These are phyloP conservation scores for Nematopogon swammerdamellus DNA, from an alignment of 2,888 invertebrate genomes.

Conservation along the genomic window DNA sequence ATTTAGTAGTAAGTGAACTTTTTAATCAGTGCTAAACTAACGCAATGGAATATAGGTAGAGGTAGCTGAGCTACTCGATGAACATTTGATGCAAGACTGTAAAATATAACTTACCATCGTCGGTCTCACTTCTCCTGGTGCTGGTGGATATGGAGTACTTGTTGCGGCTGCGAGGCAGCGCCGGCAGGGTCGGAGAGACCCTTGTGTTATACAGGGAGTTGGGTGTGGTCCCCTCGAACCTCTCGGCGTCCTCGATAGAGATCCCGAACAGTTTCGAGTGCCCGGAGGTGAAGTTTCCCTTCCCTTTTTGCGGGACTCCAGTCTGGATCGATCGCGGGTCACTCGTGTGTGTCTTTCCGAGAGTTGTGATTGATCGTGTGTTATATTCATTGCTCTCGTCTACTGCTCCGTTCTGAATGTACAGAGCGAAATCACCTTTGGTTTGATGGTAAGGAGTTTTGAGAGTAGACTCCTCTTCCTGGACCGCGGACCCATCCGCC, in stretches of 20 bases:
- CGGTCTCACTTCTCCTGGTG: slow-evolving; percentile 25
- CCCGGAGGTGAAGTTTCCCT: slow-evolving; percentile 54
- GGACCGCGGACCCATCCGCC: too few relatives aligned
- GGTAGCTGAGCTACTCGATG: too few relatives aligned
- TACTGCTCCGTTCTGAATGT: background rate
- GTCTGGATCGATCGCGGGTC: too few relatives aligned
- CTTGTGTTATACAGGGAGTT: slow-evolving; percentile 46
- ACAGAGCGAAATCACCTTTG: background rate
- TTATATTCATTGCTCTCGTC: too few relatives aligned
- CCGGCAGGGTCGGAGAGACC: slow-evolving; percentile 63
- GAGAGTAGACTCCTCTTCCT: slow-evolving; percentile 25
- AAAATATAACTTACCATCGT: slow-evolving; percentile 30
- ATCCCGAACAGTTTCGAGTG: slow-evolving; percentile 62
- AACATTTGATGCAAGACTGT: too few relatives aligned
- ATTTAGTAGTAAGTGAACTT: too few relatives aligned
- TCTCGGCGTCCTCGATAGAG: slow-evolving; percentile 59
- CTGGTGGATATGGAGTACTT: slow-evolving; percentile 32
- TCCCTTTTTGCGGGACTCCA: slow-evolving; percentile 2
- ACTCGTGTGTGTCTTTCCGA: too few relatives aligned
- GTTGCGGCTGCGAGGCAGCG: slow-evolving; percentile 40
- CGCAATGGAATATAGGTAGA: too few relatives aligned
- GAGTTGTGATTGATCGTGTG: too few relatives aligned
- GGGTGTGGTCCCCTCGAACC: slow-evolving; percentile 47
- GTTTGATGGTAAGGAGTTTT: slow-evolving; percentile 22
- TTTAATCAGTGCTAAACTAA: too few relatives aligned